A percentile compares a stretch with the other conserved stretches of the same genome.
Conservation (phyloP, 2,888 invertebrate genomes). For the Drosophila kambysellisi region DNA sequence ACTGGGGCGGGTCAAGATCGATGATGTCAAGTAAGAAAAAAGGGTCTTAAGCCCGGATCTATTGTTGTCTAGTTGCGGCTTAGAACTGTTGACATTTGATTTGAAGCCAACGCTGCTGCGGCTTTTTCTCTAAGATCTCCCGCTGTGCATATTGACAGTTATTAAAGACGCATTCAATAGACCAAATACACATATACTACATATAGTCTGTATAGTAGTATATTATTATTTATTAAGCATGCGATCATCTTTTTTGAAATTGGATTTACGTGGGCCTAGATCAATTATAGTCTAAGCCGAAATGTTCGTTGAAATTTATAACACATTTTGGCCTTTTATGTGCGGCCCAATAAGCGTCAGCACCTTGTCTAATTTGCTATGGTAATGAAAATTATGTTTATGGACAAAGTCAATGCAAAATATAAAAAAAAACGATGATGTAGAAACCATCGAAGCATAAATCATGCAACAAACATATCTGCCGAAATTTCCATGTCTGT, state of each 20-base stretch:
- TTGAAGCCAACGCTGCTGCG: constrained; percentile 51
- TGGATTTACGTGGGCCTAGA: constrained; percentile 44
- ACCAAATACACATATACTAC: neutral
- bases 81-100: constrained; percentile 74
- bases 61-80: constrained; percentile 47
- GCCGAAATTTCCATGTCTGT: constrained; percentile 6
- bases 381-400: constrained; percentile 77
- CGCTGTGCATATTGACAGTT: constrained; percentile 68
- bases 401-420: constrained; percentile 65
- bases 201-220: constrained; percentile 1
- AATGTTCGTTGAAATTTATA: constrained; percentile 54
- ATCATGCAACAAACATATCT: constrained; percentile 55
- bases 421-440: constrained; percentile 13
- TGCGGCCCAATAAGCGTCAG: constrained; percentile 74
- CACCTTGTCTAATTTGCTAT: constrained; percentile 82
- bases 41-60: constrained; percentile 48
- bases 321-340: constrained; percentile 53
- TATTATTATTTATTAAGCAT: constrained; percentile 39
- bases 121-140: constrained; percentile 55
- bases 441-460: constrained; percentile 54
- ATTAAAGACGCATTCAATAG: constrained; percentile 42
- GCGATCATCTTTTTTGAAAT: constrained; percentile 39
- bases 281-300: constrained; percentile 46
- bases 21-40: constrained; percentile 64
- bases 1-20: constrained; percentile 77